Base-by-base conservation (phyloP, 2,113 vertebrate genomes). In the Xerus inauris region DNA sequence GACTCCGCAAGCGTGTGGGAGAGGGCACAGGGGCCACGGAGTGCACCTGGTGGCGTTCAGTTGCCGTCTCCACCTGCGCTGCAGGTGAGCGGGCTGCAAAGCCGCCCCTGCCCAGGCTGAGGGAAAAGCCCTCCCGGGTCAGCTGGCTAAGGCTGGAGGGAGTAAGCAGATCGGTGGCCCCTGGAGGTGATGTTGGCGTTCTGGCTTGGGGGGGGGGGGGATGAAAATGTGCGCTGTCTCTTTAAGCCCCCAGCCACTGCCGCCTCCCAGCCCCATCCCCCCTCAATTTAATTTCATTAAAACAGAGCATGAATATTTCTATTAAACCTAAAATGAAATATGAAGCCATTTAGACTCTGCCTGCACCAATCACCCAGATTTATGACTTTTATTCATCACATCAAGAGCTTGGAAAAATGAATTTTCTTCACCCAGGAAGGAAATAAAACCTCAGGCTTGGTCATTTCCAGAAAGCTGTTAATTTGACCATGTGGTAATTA, bases 261-360 rank as follows among this genome's bases (percentile, higher is more conserved):
- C 1, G 84, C 93, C 92, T 87, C 83, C 95, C 88, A 93, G 96
- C 97, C 98, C 98, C 98, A 98, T 98, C 98, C 97, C 98, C 98
- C 98, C 97, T 98, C 97, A 98, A 99, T 99, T 99, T 99, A 99
- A 99, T 99, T 99, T 99, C 99, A 99, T 99, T 99, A 99, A 99
- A 99, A 99, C 99, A 97, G 98, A 98, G 98, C 99, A 99, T 99
- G 99, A 99, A 99, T 99, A 99, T 99, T 99, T 99, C 99, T 99
- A 99, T 99, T 99, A 99, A 99, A 99, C 99, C 99, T 97, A 99
- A 98, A 98, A 99, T 99, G 99, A 99, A 99, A 99, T 99, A 99
- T 99, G 99, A 99, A 99, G 99, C 99, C 99, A 99, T 99, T 99
- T 99, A 99, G 99, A 99, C 99, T 99, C 99, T 99, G 99, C 99